phyloP scores from a whole-genome alignment of 2,888 invertebrate species.

The Callyntrura guangdongensis region DNA sequence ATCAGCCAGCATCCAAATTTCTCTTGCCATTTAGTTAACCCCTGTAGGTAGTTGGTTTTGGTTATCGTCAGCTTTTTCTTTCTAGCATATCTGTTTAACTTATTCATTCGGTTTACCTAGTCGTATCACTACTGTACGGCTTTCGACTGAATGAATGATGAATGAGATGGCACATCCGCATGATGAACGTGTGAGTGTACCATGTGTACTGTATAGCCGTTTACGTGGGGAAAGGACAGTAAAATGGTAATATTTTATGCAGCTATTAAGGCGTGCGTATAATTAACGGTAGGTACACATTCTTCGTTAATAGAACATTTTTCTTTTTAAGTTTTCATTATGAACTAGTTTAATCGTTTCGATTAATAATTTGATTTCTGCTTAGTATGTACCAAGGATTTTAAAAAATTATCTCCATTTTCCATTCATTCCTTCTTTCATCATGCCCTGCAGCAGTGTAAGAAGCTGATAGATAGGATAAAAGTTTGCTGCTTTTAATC shows the following conservation, averaged over 20 bases:
- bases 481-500: neutral
- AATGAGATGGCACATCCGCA: neutral
- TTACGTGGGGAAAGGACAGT: conserved; percentile 9
- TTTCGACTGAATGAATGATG: conserved; percentile 25
- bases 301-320: conserved; percentile 15
- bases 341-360: neutral
- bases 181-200: too few species aligned
- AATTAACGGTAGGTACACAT: conserved; percentile 23
- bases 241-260: conserved; percentile 37
- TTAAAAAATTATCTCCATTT: neutral
- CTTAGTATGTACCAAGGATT: too few species aligned
- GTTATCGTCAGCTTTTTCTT: neutral
- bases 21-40: conserved; percentile 8
- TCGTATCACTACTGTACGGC: neutral
- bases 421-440: neutral
- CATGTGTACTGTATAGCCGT: too few species aligned
- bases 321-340: neutral
- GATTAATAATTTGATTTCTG: too few species aligned
- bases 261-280: conserved; percentile 31
- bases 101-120: neutral
- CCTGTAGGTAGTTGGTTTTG: neutral
- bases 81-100: neutral
- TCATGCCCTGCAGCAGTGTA: neutral
- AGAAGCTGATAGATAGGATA: too few species aligned
- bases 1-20: neutral